Percentiles rank a stretch among this genome's conserved stretches.
These are phyloP conservation scores for Platichthys stellatus DNA, from an alignment of 2,113 vertebrate genomes.

Conservation along the genomic window DNA sequence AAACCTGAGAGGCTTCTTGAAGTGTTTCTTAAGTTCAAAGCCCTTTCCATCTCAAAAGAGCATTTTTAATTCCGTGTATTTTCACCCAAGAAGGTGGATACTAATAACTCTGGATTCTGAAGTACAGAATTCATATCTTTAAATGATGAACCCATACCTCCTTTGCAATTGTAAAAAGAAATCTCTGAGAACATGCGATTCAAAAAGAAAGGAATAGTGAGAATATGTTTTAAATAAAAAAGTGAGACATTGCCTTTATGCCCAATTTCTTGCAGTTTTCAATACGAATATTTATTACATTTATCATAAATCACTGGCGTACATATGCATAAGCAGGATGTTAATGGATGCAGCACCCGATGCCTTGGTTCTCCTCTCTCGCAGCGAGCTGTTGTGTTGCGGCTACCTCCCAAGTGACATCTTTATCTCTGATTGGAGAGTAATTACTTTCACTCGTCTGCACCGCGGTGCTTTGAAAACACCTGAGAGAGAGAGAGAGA, in stretches of 20 bases:
- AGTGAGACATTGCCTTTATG: constrained; percentile 4
- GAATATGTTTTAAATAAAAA: constrained; percentile 32
- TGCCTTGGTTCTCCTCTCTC: constrained; percentile 24
- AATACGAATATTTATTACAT: constrained; percentile 48
- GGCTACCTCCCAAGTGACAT: constrained; percentile 68
- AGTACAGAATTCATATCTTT: constrained; percentile 78
- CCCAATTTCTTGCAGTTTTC: constrained; percentile 9
- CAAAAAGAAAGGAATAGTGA: constrained; percentile 55
- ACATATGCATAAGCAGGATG: not conserved
- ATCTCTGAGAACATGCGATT: constrained; percentile 55
- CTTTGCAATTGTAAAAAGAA: constrained; percentile 74
- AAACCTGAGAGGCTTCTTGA: constrained; percentile 85
- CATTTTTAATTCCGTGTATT: constrained; percentile 93
- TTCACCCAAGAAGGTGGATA: constrained; percentile 73
- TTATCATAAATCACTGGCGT: not conserved
- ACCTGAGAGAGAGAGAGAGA: constrained; percentile 78
- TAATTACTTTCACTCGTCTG: constrained; percentile 73
- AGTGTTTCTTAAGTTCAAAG: constrained; percentile 95
- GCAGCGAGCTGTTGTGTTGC: constrained; percentile 37
- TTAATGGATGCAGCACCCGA: constrained; percentile 10
- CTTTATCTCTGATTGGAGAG: constrained; percentile 79
- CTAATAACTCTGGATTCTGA: constrained; percentile 77
- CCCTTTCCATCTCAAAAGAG: constrained; percentile 92
- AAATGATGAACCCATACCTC: constrained; percentile 72
- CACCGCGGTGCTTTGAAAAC: constrained; percentile 67